phyloP scores from a whole-genome alignment of 2,888 invertebrate species.

The Anthoptus insignis region DNA sequence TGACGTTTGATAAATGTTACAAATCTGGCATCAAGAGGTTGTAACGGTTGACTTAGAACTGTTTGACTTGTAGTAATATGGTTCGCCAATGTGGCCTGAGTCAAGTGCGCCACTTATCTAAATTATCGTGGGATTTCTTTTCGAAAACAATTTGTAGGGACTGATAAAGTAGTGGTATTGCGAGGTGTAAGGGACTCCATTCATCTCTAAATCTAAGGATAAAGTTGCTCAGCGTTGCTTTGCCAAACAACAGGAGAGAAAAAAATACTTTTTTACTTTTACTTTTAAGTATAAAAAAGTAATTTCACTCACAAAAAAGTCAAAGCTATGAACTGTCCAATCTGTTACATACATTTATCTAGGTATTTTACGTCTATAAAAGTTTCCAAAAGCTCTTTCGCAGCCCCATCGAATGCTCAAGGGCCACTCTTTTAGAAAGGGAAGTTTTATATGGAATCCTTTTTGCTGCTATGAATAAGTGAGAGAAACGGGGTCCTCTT shows the following conservation, averaged over 20 bases:
- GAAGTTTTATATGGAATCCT: slow-evolving; percentile 12
- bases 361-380: neutral
- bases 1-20: slow-evolving; percentile 25
- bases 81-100: neutral
- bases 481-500: slow-evolving; percentile 1
- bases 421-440: slow-evolving; percentile 9
- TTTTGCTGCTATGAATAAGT: slow-evolving; percentile 8
- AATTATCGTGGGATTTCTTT: no score
- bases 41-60: slow-evolving; percentile 11
- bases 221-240: no score
- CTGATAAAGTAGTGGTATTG: no score
- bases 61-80: neutral
- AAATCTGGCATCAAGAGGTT: slow-evolving; percentile 20
- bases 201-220: no score
- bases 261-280: no score
- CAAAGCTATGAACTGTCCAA: no score
- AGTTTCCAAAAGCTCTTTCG: neutral
- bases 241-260: no score
- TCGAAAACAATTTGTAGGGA: no score
- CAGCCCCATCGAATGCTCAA: slow-evolving; percentile 7
- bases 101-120: neutral
- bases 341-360: no score
- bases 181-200: no score
- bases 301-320: no score
- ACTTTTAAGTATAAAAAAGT: no score